Conservation (phyloP, 2,113 vertebrate species). For the Thymallus thymallus region DNA sequence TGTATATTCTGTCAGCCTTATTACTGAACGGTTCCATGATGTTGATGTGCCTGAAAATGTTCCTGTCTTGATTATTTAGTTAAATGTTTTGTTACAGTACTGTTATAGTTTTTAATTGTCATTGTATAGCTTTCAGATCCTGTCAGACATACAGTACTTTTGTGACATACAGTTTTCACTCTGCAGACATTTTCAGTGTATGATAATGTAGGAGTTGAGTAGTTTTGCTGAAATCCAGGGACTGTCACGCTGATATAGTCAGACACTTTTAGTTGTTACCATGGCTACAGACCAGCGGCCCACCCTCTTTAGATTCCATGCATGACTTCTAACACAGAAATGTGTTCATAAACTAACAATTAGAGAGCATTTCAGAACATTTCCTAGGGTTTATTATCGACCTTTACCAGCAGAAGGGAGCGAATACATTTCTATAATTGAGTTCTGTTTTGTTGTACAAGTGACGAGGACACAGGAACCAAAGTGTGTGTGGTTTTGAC, state of each 20-base stretch:
- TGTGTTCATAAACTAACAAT: not conserved
- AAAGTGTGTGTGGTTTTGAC: constrained; percentile 15
- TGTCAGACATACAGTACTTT: no score
- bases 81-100: not conserved
- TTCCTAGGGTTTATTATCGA: not conserved
- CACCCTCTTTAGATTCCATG: constrained; percentile 53
- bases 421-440: not conserved
- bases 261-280: constrained; percentile 65
- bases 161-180: constrained; percentile 10
- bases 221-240: constrained; percentile 52
- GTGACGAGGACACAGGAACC: constrained; percentile 1
- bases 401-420: not conserved
- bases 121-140: not conserved
- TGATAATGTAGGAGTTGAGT: constrained; percentile 49
- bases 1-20: not conserved
- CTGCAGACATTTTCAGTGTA: constrained; percentile 38
- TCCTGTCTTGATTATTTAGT: not conserved
- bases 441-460: not conserved
- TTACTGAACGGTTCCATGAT: not conserved
- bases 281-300: constrained; percentile 59
- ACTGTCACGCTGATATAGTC: constrained; percentile 48
- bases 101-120: not conserved
- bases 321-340: not conserved
- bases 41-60: not conserved
- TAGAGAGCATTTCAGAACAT: not conserved